Evolutionary conservation across 2,113 vertebrate genomes (phyloP).

Genomic region (Leptobrachium leishanense): DNA sequence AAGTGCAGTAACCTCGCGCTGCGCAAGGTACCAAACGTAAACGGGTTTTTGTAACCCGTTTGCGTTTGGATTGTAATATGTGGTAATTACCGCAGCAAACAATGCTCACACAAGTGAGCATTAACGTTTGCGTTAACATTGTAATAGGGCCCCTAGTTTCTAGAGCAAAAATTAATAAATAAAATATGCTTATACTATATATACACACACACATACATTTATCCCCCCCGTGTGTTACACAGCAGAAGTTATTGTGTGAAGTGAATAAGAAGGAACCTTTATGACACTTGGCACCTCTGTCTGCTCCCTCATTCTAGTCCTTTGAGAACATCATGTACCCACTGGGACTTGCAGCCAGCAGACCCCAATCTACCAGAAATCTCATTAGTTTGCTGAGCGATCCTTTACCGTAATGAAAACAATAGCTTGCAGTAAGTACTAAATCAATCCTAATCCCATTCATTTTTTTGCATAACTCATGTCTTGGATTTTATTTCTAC

Average conservation of each 20-base stretch:
- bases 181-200: too few species aligned
- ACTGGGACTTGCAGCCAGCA: constrained; percentile 39
- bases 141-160: too few species aligned
- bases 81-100: too few species aligned
- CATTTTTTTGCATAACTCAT: constrained; percentile 47
- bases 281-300: constrained; percentile 4
- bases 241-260: not conserved
- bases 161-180: too few species aligned
- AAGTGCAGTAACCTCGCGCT: too few species aligned
- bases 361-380: constrained; percentile 49
- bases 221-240: not conserved
- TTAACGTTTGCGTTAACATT: too few species aligned
- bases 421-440: constrained; percentile 50
- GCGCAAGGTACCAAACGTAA: too few species aligned
- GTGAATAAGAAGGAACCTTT: not conserved
- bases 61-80: too few species aligned
- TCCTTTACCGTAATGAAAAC: constrained; percentile 51
- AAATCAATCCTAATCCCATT: constrained; percentile 48
- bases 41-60: too few species aligned
- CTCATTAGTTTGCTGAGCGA: constrained; percentile 47
- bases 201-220: too few species aligned
- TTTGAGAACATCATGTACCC: constrained; percentile 20
- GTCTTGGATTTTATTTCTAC: constrained; percentile 26
- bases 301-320: not conserved
- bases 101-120: too few species aligned